Evolutionary conservation across 35 echinoderm and acorn worm genomes (phyloP), one percentile per base, ranked within the genome.

Genomic region (Apostichopus parvimensis): DNA sequence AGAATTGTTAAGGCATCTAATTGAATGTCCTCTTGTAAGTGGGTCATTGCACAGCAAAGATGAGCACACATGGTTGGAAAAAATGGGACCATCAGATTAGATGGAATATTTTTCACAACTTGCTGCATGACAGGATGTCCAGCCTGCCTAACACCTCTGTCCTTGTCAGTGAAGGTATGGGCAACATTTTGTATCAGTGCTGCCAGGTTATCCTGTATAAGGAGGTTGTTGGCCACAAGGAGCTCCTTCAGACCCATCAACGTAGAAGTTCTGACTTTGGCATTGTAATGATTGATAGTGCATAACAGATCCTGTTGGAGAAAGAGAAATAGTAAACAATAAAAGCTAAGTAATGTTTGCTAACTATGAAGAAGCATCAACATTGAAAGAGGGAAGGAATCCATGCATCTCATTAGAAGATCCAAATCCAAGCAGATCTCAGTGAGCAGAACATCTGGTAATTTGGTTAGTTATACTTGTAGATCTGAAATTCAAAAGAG

Each of bases 201-300:
- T 18, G 97, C 79, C 21, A 99, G 73, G 79, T 99, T 91, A 57
- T 89, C 90, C 34, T 87, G 80, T 6, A 99, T 76, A 0, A 96
- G 91, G 20, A 54, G 14, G 15, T 90, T 87, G 75, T 99, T 91
- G 53, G 91, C 56, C 4, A 89, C 72, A 26, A 99, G 88, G 12
- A 99, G 93, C 18, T 96, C 92, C 45, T 96, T 96, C 22, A 96
- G 90, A 11, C 93, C 86, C 5, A 61, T n/a, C 2, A 99, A 56
- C 6, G 93, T 86, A 34, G 87, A 64, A 10, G 72, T 83, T 56
- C 97, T 52, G n/a, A 99, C 80, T 28, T 92, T 82, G 22, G 80
- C 59, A 93, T 99, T 99, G 92, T 99, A 99, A 57, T 99, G 97
- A 64, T 99, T 99, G 0, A 95, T 73, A 54, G 96, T 95, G 72